phyloP scores from a whole-genome alignment of 2,113 vertebrate genomes.

The Xenopus tropicalis region DNA sequence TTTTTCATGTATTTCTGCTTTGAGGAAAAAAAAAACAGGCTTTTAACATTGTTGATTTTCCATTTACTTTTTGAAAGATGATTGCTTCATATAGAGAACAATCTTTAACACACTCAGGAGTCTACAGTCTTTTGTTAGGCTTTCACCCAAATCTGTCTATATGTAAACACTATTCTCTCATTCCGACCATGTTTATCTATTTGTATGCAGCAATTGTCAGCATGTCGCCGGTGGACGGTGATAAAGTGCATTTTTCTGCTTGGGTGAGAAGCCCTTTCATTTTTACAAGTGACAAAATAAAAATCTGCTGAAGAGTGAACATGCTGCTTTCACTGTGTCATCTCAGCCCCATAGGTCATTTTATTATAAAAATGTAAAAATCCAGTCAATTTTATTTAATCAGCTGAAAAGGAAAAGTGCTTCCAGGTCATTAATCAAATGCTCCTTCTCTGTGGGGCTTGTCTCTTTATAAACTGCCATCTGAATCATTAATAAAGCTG shows the following conservation, averaged over 20 bases:
- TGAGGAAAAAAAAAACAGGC: not conserved
- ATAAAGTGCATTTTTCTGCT: conserved; percentile 90
- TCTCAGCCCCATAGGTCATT: conserved; percentile 81
- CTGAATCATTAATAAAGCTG: conserved; percentile 82
- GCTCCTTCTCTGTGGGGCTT: conserved; percentile 78
- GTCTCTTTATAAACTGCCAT: conserved; percentile 80
- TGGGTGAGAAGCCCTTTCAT: conserved; percentile 81
- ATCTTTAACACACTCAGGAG: conserved; percentile 40
- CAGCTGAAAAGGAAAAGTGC: conserved; percentile 94
- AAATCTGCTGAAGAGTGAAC: conserved; percentile 81
- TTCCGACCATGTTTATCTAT: conserved; percentile 62
- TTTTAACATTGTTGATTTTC: not conserved
- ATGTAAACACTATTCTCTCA: conserved; percentile 67
- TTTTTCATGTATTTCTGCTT: too few relatives aligned
- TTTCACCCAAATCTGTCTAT: conserved; percentile 65
- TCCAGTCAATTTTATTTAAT: conserved; percentile 96
- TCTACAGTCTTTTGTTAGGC: conserved; percentile 60
- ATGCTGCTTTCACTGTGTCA: conserved; percentile 83
- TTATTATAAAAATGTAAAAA: conserved; percentile 97
- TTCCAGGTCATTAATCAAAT: conserved; percentile 95
- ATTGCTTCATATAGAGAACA: conserved; percentile 1
- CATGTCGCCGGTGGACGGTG: conserved; percentile 73
- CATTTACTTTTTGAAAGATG: not conserved
- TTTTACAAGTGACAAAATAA: conserved; percentile 86
- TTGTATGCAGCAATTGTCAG: conserved; percentile 77